Evolutionary conservation across 2,888 invertebrate genomes (phyloP).

Genomic region (Drosophila parthenogenetica): DNA sequence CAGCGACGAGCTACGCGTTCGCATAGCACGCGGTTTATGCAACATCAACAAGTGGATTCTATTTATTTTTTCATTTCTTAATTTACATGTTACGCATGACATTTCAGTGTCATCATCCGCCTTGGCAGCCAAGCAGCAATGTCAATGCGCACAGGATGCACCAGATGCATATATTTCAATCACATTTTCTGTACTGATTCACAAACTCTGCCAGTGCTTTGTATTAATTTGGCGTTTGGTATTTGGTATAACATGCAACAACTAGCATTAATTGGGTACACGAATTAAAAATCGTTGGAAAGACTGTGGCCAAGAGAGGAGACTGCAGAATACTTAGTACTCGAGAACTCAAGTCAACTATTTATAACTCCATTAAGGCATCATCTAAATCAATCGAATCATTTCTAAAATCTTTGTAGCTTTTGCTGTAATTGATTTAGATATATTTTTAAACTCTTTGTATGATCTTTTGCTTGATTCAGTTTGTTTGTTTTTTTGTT

Average conservation of each 20-base stretch:
- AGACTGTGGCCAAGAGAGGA: no score
- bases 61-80: conserved; percentile 15
- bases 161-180: conserved; percentile 71
- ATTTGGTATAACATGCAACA: background rate
- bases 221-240: background rate
- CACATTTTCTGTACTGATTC: conserved; percentile 23
- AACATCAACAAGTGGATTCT: conserved; percentile 22
- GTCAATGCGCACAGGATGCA: conserved; percentile 77
- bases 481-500: conserved; percentile 16
- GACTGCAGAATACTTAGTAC: no score
- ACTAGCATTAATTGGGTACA: no score
- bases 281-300: no score
- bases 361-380: background rate
- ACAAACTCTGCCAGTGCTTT: background rate
- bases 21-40: conserved; percentile 20
- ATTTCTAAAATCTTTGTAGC: conserved; percentile 9
- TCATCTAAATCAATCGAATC: conserved; percentile 7
- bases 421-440: conserved; percentile 22
- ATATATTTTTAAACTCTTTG: background rate
- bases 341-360: no score
- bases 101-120: conserved; percentile 72
- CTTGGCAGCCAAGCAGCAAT: conserved; percentile 52
- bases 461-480: conserved; percentile 17
- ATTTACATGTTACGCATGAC: conserved; percentile 77
- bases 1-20: conserved; percentile 6